phyloP scores from a whole-genome alignment of 1,140 invertebrate genomes.

The Ostrea edulis region DNA sequence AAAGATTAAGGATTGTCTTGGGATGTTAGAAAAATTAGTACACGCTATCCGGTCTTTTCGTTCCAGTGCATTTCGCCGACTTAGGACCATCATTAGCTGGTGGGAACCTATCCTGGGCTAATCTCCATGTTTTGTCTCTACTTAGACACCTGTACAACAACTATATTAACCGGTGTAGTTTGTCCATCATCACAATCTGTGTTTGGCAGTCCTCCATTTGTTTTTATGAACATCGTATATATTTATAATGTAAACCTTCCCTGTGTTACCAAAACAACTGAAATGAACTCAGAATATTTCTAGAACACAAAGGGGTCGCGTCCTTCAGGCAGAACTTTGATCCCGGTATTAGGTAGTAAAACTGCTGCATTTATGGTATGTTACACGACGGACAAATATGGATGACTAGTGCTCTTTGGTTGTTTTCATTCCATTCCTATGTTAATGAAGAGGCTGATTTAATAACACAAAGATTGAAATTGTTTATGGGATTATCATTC shows the following conservation, averaged over 20 bases:
- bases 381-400: too few relatives aligned
- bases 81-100: neutral
- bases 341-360: neutral
- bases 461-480: too few relatives aligned
- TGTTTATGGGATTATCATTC: too few relatives aligned
- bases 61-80: neutral
- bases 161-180: conserved; percentile 1
- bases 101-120: conserved; percentile 1
- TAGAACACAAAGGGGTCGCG: neutral
- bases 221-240: conserved; percentile 32
- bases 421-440: too few relatives aligned
- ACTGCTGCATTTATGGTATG: too few relatives aligned
- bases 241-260: conserved; percentile 27
- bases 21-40: neutral
- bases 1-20: neutral
- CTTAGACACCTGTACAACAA: conserved; percentile 23
- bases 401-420: too few relatives aligned
- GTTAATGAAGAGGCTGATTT: too few relatives aligned
- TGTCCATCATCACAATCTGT: conserved; percentile 15
- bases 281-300: neutral
- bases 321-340: neutral
- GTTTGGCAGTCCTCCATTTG: conserved; percentile 28
- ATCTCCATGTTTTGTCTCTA: conserved; percentile 6
- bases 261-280: conserved; percentile 9
- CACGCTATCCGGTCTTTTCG: neutral